phyloP scores from a whole-genome alignment of 2,113 vertebrate genomes.

The Podocnemis expansa region DNA sequence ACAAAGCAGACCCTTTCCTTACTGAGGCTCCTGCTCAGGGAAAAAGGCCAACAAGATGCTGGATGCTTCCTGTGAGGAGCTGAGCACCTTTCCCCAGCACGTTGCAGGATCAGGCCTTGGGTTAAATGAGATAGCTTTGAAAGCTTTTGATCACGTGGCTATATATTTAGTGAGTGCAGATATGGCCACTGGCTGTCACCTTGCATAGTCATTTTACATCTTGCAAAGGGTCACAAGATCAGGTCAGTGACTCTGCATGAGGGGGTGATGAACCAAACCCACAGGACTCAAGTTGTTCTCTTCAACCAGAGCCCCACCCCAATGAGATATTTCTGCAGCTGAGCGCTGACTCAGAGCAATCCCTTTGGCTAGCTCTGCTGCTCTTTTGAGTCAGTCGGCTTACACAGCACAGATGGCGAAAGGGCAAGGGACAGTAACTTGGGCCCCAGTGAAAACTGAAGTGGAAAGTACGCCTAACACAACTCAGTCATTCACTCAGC shows the following conservation, averaged over 20 bases:
- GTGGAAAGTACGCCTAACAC: not conserved
- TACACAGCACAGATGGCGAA: not conserved
- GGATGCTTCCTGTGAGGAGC: not conserved
- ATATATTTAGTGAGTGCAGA: not conserved
- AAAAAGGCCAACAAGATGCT: not conserved
- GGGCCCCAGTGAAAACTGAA: not conserved
- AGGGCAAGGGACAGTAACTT: not conserved
- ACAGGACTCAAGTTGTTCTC: not conserved
- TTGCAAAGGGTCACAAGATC: not conserved
- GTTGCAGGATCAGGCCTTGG: not conserved
- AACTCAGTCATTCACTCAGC: not conserved
- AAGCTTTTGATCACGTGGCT: not conserved
- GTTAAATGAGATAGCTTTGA: not conserved
- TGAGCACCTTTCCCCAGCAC: accelerated
- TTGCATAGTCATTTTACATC: not conserved
- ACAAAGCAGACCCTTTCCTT: not conserved
- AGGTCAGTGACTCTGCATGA: accelerated
- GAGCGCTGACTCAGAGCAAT: not conserved
- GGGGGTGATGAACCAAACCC: not conserved
- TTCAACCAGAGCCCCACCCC: not conserved
- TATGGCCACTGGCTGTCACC: not conserved
- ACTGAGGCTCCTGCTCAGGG: not conserved
- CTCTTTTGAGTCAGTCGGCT: not conserved
- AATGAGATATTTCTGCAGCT: accelerated
- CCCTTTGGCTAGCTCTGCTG: not conserved